phyloP scores from a whole-genome alignment of 2,113 vertebrate genomes.

The Platycercus adscitus region DNA sequence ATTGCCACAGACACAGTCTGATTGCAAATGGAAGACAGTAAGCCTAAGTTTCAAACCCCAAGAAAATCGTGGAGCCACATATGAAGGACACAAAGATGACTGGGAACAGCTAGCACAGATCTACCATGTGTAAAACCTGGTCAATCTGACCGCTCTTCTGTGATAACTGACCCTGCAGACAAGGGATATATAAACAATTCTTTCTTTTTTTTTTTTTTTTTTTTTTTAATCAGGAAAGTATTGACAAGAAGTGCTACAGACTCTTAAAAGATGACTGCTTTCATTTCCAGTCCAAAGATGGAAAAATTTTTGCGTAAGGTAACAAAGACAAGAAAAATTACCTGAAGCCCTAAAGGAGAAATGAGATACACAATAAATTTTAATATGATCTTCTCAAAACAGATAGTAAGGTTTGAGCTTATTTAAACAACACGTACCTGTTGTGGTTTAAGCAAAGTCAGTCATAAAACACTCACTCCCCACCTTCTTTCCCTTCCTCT shows the following conservation, averaged over 20 bases:
- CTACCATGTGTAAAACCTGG: background rate
- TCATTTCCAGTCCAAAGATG: background rate
- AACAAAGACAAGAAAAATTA: background rate
- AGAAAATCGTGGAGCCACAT: background rate
- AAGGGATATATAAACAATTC: background rate
- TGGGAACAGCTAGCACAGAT: background rate
- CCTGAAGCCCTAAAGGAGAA: background rate
- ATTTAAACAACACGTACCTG: background rate
- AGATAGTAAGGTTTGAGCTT: background rate
- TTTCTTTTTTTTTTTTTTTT: background rate
- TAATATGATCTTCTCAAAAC: background rate
- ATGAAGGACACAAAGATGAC: background rate
- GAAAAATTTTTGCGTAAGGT: background rate
- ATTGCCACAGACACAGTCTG: background rate
- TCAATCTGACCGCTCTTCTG: background rate
- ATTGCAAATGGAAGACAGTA: background rate
- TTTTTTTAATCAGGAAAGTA: background rate
- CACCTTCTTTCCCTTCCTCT: too few species aligned
- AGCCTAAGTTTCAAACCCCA: background rate
- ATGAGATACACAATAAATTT: background rate
- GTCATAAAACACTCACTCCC: too few species aligned
- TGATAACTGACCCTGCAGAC: background rate
- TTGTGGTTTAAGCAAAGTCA: too few species aligned
- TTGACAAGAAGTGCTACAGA: background rate
- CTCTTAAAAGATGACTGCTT: background rate